phyloP scores from a whole-genome alignment of 2,888 invertebrate genomes.

The Elegia similella region DNA sequence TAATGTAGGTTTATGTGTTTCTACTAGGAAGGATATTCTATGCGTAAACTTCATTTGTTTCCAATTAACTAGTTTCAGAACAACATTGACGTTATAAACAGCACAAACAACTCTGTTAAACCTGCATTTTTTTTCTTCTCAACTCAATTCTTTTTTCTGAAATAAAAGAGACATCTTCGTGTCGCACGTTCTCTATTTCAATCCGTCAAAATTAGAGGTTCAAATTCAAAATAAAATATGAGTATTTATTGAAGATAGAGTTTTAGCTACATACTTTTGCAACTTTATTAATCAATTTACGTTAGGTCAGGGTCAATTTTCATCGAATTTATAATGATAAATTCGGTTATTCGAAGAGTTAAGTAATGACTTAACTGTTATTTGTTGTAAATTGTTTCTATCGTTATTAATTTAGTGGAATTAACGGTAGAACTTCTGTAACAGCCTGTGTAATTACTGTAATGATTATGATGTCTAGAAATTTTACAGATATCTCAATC shows the following conservation, averaged over 20 bases:
- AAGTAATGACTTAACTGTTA: no score
- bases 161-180: no score
- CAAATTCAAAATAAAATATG: no score
- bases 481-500: not conserved
- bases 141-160: no score
- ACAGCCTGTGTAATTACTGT: not conserved
- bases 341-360: no score
- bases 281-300: not conserved
- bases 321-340: not conserved
- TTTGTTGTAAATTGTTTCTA: not conserved
- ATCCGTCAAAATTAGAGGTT: no score
- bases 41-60: not conserved
- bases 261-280: no score
- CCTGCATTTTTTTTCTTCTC: no score
- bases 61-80: not conserved
- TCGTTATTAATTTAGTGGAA: not conserved
- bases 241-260: no score
- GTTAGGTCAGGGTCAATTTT: not conserved
- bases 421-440: not conserved
- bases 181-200: no score
- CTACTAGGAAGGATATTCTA: slow-evolving; percentile 28
- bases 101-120: no score
- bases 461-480: not conserved
- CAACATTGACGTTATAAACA: no score
- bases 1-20: slow-evolving; percentile 42